phyloP scores from a whole-genome alignment of 2,888 invertebrate genomes.

The Pheosia gnoma region DNA sequence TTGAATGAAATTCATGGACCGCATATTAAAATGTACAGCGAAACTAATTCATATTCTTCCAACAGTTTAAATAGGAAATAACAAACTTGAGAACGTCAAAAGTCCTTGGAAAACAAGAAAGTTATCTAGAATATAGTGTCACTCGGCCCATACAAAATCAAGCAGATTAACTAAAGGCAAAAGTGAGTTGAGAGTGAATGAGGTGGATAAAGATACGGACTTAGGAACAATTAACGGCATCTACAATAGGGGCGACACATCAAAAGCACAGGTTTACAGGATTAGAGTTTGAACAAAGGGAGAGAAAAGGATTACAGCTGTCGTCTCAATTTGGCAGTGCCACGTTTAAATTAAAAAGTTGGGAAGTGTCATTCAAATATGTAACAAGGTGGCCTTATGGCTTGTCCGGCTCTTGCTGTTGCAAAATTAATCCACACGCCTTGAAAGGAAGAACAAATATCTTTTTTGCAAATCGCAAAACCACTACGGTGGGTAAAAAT shows the following conservation, averaged over 20 bases:
- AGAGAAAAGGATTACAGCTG: slow-evolving; percentile 62
- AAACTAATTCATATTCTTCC: slow-evolving; percentile 25
- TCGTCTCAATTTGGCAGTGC: slow-evolving; percentile 56
- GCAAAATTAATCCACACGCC: slow-evolving; percentile 63
- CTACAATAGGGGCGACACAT: slow-evolving; percentile 45
- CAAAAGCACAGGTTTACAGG: slow-evolving; percentile 57
- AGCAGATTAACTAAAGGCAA: slow-evolving; percentile 48
- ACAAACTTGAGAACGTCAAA: slow-evolving; percentile 7
- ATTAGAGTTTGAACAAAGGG: slow-evolving; percentile 56
- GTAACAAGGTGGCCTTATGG: slow-evolving; percentile 67
- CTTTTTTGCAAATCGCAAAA: slow-evolving; percentile 57
- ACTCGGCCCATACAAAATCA: background rate
- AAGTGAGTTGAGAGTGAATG: slow-evolving; percentile 41
- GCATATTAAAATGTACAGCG: slow-evolving; percentile 34
- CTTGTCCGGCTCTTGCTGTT: slow-evolving; percentile 43
- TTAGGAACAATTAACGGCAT: slow-evolving; percentile 57
- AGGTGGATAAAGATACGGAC: slow-evolving; percentile 45
- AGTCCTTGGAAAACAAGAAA: background rate
- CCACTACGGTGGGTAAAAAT: slow-evolving; percentile 70
- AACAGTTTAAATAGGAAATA: slow-evolving; percentile 11
- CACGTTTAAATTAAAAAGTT: slow-evolving; percentile 60
- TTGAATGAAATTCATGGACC: slow-evolving; percentile 30
- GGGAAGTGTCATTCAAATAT: slow-evolving; percentile 70
- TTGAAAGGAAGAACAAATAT: slow-evolving; percentile 58
- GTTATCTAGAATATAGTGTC: background rate